Evolutionary conservation across 2,113 vertebrate genomes (phyloP).

Genomic region (Halcyon senegalensis): DNA sequence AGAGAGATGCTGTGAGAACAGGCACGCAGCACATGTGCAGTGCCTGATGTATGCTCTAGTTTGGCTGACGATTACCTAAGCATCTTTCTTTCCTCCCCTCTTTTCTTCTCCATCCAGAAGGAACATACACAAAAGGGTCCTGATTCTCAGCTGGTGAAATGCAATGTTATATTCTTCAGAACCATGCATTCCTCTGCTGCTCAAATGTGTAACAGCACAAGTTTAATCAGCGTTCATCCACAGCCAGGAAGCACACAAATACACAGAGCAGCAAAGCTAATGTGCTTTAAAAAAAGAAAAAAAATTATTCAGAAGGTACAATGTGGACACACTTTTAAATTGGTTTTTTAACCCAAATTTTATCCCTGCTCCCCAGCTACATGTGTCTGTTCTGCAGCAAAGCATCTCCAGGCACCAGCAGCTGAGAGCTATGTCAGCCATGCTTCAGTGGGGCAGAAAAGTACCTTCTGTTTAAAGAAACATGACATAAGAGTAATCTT

Average conservation of each 20-base stretch:
- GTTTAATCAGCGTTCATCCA: background rate
- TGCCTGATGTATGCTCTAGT: background rate
- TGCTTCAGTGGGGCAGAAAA: conserved; percentile 40
- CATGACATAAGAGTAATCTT: background rate
- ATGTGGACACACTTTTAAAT: background rate
- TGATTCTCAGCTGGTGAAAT: background rate
- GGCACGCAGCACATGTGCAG: background rate
- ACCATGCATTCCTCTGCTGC: background rate
- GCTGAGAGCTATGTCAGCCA: background rate
- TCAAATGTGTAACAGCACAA: background rate
- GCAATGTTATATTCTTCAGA: background rate
- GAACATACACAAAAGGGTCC: background rate
- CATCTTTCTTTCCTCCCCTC: background rate
- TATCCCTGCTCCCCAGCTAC: background rate
- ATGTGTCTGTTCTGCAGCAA: background rate
- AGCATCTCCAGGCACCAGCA: background rate
- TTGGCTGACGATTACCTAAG: background rate
- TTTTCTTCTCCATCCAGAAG: background rate
- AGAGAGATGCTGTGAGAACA: background rate
- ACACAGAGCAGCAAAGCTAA: background rate
- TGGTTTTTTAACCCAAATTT: background rate
- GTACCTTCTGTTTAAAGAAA: conserved; percentile 33
- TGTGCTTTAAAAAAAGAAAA: background rate
- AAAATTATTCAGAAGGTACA: background rate
- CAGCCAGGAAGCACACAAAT: background rate